These are phyloP conservation scores for Agraylea sexmaculata DNA, from an alignment of 1,140 invertebrate genomes.

Conservation along the genomic window DNA sequence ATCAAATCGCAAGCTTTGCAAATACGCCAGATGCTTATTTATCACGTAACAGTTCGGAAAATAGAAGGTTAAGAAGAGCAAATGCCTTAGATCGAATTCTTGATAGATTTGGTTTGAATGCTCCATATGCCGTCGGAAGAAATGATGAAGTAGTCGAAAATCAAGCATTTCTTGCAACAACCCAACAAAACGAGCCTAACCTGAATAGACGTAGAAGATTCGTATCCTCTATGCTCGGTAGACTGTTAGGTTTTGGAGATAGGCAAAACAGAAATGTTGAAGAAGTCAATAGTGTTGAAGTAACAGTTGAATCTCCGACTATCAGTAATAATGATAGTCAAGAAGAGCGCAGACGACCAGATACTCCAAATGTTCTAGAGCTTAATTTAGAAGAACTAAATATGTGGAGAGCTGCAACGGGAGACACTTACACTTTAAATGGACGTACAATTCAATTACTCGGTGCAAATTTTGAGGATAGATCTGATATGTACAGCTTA, in stretches of 20 bases:
- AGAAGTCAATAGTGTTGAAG: not conserved
- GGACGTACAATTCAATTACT: conserved; percentile 32
- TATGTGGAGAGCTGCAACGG: not conserved
- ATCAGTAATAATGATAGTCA: not conserved
- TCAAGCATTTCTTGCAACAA: conserved; percentile 7
- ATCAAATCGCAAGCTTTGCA: conserved; percentile 4
- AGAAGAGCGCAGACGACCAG: conserved; percentile 9
- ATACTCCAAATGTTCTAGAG: conserved; percentile 18
- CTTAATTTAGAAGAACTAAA: conserved; percentile 11
- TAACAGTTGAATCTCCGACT: not conserved
- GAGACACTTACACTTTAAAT: conserved; percentile 33
- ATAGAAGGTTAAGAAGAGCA: conserved; percentile 9
- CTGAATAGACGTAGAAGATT: conserved; percentile 8
- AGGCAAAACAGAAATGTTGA: not conserved
- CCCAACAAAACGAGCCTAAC: conserved; percentile 4
- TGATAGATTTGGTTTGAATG: conserved; percentile 20
- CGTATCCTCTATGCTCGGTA: conserved; percentile 12
- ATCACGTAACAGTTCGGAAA: conserved; percentile 4
- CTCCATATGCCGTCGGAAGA: conserved; percentile 17
- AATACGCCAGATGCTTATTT: conserved; percentile 6
- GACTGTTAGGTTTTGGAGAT: conserved; percentile 13
- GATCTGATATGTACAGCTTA: conserved; percentile 21
- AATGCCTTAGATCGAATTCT: conserved; percentile 20
- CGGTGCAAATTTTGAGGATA: conserved; percentile 31
- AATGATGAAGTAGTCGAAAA: conserved; percentile 2